phyloP scores from a whole-genome alignment of 1,140 invertebrate genomes.

The Neomicropteryx cornuta region DNA sequence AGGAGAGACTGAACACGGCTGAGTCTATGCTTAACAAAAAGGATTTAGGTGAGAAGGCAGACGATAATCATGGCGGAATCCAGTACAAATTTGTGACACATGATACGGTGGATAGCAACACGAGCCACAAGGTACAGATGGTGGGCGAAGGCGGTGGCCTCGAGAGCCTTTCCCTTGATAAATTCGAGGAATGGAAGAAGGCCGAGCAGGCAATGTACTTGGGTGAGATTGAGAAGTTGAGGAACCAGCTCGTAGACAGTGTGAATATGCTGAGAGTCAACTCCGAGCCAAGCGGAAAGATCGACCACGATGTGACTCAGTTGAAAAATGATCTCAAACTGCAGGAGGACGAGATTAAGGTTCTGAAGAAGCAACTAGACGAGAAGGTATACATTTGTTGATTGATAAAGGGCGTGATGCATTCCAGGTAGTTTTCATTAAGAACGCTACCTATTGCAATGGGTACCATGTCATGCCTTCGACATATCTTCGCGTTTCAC shows the following conservation, averaged over 20 bases:
- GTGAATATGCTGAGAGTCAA: conserved; percentile 25
- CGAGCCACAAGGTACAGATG: conserved; percentile 10
- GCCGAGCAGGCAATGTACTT: conserved; percentile 32
- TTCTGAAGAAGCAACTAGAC: conserved; percentile 18
- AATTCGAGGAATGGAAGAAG: conserved; percentile 33
- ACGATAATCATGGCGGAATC: conserved; percentile 18
- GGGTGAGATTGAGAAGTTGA: conserved; percentile 30
- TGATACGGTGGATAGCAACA: conserved; percentile 17
- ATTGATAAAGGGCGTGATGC: no score
- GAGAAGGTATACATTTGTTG: no score
- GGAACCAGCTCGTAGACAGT: conserved; percentile 26
- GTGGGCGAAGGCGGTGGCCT: no score
- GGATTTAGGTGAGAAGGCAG: conserved; percentile 2
- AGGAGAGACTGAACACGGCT: conserved; percentile 43
- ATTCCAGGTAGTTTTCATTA: no score
- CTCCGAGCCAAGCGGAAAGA: conserved; percentile 14
- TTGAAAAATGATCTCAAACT: conserved; percentile 28
- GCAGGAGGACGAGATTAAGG: conserved; percentile 27
- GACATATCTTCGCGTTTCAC: no score
- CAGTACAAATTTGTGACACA: conserved; percentile 24
- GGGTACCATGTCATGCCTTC: no score
- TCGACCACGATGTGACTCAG: conserved; percentile 21
- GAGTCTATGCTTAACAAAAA: conserved; percentile 34
- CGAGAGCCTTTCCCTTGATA: conserved; percentile 25
- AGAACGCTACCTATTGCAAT: no score